phyloP scores from a whole-genome alignment of 2,888 invertebrate species.

The Osmoderma eremita region DNA sequence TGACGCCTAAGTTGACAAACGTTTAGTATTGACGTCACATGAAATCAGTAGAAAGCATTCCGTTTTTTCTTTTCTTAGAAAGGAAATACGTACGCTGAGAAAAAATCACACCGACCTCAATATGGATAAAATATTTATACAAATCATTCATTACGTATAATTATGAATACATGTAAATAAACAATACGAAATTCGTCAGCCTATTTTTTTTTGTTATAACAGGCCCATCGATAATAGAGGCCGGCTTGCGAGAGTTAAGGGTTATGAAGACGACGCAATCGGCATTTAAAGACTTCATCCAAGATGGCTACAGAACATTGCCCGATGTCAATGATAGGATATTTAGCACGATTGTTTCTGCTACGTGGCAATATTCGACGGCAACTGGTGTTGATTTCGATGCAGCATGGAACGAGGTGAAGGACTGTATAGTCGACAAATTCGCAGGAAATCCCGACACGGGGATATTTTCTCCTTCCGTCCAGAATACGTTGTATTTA shows the following conservation, averaged over 20 bases:
- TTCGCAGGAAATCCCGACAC: constrained; percentile 80
- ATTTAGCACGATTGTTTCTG: constrained; percentile 80
- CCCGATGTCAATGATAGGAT: constrained; percentile 81
- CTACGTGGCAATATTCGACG: constrained; percentile 78
- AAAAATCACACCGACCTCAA: background rate
- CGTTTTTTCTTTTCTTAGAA: background rate
- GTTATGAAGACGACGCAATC: constrained; percentile 85
- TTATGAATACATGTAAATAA: too few species aligned
- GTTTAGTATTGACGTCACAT: background rate
- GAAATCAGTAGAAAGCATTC: background rate
- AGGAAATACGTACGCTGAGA: background rate
- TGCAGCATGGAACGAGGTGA: constrained; percentile 75
- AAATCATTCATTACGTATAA: background rate
- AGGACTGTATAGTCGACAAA: constrained; percentile 75
- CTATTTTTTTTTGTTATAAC: constrained; percentile 38
- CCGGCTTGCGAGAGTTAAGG: constrained; percentile 76
- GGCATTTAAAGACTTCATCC: constrained; percentile 80
- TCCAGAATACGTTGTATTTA: constrained; percentile 81
- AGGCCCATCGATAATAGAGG: constrained; percentile 71
- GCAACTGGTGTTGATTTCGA: constrained; percentile 75
- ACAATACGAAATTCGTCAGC: too few species aligned
- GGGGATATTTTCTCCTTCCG: constrained; percentile 80
- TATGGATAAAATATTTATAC: background rate
- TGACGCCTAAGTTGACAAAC: too few species aligned
- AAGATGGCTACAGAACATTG: constrained; percentile 81